Conservation (phyloP, 2,113 vertebrate species). For the Trogon melanurus region DNA sequence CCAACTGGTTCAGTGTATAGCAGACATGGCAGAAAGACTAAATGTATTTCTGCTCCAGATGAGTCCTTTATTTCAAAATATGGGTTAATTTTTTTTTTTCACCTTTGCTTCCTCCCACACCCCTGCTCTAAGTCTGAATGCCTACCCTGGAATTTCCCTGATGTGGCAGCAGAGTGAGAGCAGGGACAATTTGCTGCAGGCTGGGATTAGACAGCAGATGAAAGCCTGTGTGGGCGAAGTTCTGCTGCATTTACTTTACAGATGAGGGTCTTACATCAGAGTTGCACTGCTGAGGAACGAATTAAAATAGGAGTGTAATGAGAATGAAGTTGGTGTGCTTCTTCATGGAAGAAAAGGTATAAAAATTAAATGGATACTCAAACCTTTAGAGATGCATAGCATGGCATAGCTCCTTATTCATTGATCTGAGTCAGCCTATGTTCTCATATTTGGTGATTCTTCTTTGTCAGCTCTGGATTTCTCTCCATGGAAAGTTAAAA, state of each 20-base stretch:
- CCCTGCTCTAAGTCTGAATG: neutral
- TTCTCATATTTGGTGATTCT: neutral
- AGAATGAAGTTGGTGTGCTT: neutral
- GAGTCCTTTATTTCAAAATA: neutral
- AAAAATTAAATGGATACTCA: neutral
- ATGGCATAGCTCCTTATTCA: neutral
- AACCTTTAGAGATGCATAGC: neutral
- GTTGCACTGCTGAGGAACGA: neutral
- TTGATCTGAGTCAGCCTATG: neutral
- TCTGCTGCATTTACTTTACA: neutral
- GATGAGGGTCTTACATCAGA: neutral
- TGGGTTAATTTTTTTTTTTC: neutral
- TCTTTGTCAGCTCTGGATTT: neutral
- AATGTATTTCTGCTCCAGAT: neutral
- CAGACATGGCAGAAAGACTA: neutral
- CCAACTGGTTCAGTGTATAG: neutral
- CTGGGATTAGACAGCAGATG: neutral
- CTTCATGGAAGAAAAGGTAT: neutral
- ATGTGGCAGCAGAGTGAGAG: neutral
- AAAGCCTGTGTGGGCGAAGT: neutral
- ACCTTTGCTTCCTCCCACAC: neutral
- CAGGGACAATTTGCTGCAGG: neutral
- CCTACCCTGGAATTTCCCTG: neutral
- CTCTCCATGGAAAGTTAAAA: neutral
- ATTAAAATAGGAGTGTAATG: accelerated